phyloP scores from a whole-genome alignment of 2,888 invertebrate genomes.

The Sinohyriopsis cumingii region DNA sequence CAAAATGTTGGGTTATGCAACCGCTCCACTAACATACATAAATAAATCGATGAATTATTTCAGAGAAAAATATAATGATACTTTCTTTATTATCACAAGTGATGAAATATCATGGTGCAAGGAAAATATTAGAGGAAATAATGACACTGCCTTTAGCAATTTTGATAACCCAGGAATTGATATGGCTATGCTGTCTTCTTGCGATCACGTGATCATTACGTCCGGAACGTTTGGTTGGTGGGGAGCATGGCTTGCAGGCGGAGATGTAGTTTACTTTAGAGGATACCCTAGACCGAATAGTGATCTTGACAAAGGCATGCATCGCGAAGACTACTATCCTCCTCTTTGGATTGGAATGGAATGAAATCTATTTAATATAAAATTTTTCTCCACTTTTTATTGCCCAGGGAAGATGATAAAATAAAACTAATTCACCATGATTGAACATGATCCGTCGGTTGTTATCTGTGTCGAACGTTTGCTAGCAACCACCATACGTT shows the following conservation, averaged over 20 bases:
- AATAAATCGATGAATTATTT: conserved; percentile 41
- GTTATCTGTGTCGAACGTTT: too few species aligned
- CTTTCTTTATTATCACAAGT: conserved; percentile 43
- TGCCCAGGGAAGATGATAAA: too few species aligned
- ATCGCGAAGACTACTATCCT: conserved; percentile 18
- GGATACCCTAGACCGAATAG: conserved; percentile 21
- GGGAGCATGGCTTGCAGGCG: conserved; percentile 28
- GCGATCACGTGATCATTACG: conserved; percentile 27
- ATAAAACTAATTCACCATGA: too few species aligned
- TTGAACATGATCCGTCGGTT: too few species aligned
- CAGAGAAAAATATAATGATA: conserved; percentile 28
- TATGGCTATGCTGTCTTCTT: conserved; percentile 18
- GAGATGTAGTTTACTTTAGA: conserved; percentile 21
- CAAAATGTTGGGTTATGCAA: conserved; percentile 37
- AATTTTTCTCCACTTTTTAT: too few species aligned
- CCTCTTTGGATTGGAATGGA: conserved; percentile 17
- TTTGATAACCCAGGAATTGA: conserved; percentile 9
- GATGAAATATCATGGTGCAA: conserved; percentile 45
- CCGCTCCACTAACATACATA: conserved; percentile 39
- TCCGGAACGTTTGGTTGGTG: conserved; percentile 35
- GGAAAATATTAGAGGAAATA: conserved; percentile 13
- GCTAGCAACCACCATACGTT: too few species aligned
- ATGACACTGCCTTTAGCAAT: conserved; percentile 12
- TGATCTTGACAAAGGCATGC: conserved; percentile 11
- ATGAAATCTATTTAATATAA: neutral